A percentile compares a stretch with the other conserved stretches of the same genome.
phyloP scores from a whole-genome alignment of 2,888 invertebrate genomes.

The Drosophila sordidapex region DNA sequence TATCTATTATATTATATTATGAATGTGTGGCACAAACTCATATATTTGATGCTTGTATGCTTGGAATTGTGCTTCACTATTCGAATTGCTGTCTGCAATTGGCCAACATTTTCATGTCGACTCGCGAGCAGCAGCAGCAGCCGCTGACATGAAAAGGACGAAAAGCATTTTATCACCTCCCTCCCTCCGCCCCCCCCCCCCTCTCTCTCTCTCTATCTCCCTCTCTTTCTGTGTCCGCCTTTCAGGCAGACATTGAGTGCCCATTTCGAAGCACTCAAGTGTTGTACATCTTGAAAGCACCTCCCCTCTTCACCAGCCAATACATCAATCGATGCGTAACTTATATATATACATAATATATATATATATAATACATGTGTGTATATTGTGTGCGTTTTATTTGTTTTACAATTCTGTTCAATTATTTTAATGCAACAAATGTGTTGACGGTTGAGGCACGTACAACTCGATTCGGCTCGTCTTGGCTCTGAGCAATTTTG shows the following conservation, averaged over 20 bases:
- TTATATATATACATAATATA: slow-evolving; percentile 3
- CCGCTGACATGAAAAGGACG: slow-evolving; percentile 28
- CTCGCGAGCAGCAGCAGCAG: background rate
- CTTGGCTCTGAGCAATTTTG: slow-evolving; percentile 28
- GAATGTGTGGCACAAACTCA: slow-evolving; percentile 54
- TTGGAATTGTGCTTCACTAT: slow-evolving; percentile 42
- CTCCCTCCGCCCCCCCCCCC: fast-evolving
- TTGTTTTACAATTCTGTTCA: slow-evolving; percentile 74
- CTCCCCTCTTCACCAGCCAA: slow-evolving; percentile 21
- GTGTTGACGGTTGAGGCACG: slow-evolving; percentile 59
- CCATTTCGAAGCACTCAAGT: slow-evolving; percentile 49
- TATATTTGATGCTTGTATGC: slow-evolving; percentile 32
- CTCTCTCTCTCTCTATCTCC: no score
- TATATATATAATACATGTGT: background rate
- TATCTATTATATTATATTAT: slow-evolving; percentile 50
- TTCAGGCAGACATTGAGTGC: slow-evolving; percentile 22
- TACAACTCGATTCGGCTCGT: slow-evolving; percentile 25
- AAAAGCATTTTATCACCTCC: slow-evolving; percentile 22
- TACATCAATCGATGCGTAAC: slow-evolving; percentile 52
- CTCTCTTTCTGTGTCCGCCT: background rate
- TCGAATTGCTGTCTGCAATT: slow-evolving; percentile 55
- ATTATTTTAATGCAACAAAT: slow-evolving; percentile 79
- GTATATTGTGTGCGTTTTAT: slow-evolving; percentile 42
- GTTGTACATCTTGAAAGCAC: slow-evolving; percentile 17
- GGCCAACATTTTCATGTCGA: slow-evolving; percentile 41